Evolutionary conservation across 1,140 invertebrate genomes (phyloP), one percentile per base, ranked within the genome.

Genomic region (Atta texana): DNA sequence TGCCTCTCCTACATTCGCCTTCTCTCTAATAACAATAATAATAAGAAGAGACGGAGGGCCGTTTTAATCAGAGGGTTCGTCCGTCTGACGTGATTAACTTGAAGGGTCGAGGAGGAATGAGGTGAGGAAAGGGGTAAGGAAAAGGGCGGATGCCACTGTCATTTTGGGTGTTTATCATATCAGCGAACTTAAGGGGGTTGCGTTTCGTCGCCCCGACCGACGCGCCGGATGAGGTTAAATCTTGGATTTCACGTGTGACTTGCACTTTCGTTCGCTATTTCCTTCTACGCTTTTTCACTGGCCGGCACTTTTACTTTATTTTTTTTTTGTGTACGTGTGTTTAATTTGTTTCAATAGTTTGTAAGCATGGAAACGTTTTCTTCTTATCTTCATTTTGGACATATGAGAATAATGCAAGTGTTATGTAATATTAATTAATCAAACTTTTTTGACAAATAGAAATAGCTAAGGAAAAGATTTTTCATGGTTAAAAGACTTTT

Each of bases 101-200:
- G 89, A 91, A 87, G 80, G 88, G 61, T 68, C 68, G 55, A 39
- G 57, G 75, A 64, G 80, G 80, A 85, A 3, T 24, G 49, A 59
- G 49, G 68, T 24, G 49, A 59, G 49, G 68, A 39, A 51, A 63
- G 57, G 24, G 75, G 63, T 44, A 28, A 76, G 69, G 85, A 18
- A 44, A 55, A 55, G 74, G 72, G 64, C 64, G 76, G 75, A 80
- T 77, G 57, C 44, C 49, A 72, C 88, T 92, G 92, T 92, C 92
- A 92, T 92, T 92, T 92, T 80, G 87, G 91, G 91, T 92, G 91
- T 92, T 92, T 92, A 92, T 92, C 92, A 88, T 92, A 92, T 92
- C 91, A 92, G 63, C 39, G 72, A 75, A 51, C 57, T 18, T 39
- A 72, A 10, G 39, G 74, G 85, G 77, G 87, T 74, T 85, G 87